phyloP scores from a whole-genome alignment of 2,797 vertebrate genomes.

The Paedocypris micromegethes region DNA sequence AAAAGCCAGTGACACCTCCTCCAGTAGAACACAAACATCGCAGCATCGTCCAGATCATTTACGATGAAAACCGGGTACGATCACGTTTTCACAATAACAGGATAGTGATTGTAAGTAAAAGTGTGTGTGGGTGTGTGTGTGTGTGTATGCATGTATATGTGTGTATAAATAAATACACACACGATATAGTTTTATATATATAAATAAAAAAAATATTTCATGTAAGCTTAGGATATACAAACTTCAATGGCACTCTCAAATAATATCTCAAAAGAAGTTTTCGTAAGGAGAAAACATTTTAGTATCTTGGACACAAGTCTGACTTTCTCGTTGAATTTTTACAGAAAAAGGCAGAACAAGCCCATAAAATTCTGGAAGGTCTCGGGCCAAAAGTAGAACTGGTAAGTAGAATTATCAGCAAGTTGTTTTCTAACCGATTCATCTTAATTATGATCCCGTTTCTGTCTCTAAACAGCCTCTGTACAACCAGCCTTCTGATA shows the following conservation, averaged over 20 bases:
- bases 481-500: constrained; percentile 98
- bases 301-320: not conserved
- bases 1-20: constrained; percentile 92
- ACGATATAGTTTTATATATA: no score
- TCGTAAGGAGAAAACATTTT: no score
- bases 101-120: no score
- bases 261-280: no score
- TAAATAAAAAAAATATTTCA: no score
- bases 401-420: constrained; percentile 66
- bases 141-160: no score
- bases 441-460: not conserved
- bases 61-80: constrained; percentile 92
- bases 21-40: constrained; percentile 98
- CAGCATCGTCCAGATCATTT: constrained; percentile 98
- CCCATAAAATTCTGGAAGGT: constrained; percentile 97
- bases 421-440: constrained; percentile 1
- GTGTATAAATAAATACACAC: no score
- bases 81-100: not conserved
- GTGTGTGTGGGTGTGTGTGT: no score
- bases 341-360: constrained; percentile 99
- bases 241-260: no score
- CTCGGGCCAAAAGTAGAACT: constrained; percentile 95
- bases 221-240: no score
- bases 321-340: constrained; percentile 39
- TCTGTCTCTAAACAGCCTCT: constrained; percentile 75